Evolutionary conservation across 2,113 vertebrate species (phyloP).

Genomic region (Diphyllodes magnificus): DNA sequence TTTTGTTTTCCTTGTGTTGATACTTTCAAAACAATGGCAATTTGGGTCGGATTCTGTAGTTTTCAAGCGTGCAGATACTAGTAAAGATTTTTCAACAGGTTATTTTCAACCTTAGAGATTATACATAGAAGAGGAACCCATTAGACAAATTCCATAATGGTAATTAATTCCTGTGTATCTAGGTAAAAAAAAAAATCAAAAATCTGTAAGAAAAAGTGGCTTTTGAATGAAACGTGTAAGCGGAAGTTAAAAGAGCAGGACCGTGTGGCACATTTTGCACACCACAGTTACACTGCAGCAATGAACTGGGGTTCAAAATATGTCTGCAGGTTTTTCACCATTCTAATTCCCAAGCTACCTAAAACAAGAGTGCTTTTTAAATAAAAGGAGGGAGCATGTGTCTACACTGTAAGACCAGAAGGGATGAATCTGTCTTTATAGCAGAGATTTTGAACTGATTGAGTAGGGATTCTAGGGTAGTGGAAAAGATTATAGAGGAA

Average conservation of each 20-base stretch:
- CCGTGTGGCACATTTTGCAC: neutral
- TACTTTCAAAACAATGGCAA: neutral
- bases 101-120: neutral
- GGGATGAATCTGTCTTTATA: neutral
- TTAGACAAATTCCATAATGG: neutral
- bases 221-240: neutral
- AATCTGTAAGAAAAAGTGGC: neutral
- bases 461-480: neutral
- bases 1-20: neutral
- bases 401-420: neutral
- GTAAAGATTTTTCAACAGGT: neutral
- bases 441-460: neutral
- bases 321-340: neutral
- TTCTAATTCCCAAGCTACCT: neutral
- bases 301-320: neutral
- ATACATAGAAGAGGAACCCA: neutral
- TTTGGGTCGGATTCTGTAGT: neutral
- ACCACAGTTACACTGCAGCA: neutral
- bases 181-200: neutral
- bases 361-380: neutral
- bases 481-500: neutral
- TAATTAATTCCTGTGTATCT: neutral
- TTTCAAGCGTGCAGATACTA: neutral
- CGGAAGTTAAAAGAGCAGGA: neutral
- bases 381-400: neutral